Evolutionary conservation across 2,113 vertebrate species (phyloP).

Genomic region (Scolopax mira): DNA sequence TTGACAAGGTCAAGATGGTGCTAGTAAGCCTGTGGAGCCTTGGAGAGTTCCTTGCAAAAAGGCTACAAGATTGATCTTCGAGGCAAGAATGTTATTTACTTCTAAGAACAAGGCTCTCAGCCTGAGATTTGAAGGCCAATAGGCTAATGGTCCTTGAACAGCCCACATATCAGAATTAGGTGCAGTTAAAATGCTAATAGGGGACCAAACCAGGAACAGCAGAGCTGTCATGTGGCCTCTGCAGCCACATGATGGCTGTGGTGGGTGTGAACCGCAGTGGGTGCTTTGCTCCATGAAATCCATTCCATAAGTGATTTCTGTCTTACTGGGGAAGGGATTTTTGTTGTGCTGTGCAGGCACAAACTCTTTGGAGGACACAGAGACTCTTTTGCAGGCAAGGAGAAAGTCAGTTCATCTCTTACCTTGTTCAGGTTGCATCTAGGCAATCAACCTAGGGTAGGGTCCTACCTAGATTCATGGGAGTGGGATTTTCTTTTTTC

Average conservation of each 20-base stretch:
- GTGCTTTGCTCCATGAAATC: not conserved
- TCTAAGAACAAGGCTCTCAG: not conserved
- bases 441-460: not conserved
- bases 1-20: not conserved
- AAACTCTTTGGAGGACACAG: not conserved
- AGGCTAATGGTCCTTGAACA: not conserved
- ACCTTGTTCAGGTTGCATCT: not conserved
- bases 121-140: not conserved
- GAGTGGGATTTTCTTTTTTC: not conserved
- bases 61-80: not conserved
- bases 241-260: accelerated
- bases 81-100: not conserved
- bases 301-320: not conserved
- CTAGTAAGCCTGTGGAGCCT: not conserved
- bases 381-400: not conserved
- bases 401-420: not conserved
- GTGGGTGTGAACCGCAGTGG: not conserved
- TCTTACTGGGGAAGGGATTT: not conserved
- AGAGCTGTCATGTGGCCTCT: accelerated
- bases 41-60: not conserved
- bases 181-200: not conserved
- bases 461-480: not conserved
- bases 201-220: not conserved
- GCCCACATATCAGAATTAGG: not conserved
- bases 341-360: not conserved